These are phyloP conservation scores for Pelmatolapia mariae DNA, from an alignment of 2,113 vertebrate genomes.

Conservation along the genomic window DNA sequence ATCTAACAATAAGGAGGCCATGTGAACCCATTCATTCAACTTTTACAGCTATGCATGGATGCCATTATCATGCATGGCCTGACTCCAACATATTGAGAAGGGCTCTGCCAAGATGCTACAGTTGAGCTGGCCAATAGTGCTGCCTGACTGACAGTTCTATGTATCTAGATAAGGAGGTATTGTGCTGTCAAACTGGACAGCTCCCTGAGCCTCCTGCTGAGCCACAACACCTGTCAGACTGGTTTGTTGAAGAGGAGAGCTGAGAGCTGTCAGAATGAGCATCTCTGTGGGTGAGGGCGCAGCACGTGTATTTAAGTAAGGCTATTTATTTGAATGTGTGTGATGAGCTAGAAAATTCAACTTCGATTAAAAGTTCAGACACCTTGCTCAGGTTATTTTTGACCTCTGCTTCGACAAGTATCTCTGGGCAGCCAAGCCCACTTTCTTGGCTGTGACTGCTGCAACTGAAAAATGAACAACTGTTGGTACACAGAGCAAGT, in stretches of 20 bases:
- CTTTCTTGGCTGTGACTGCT: background rate
- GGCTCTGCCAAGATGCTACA: background rate
- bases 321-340: background rate
- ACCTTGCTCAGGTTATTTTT: constrained; percentile 1
- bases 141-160: constrained; percentile 35
- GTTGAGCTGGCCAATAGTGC: background rate
- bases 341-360: constrained; percentile 35
- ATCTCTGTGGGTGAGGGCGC: background rate
- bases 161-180: constrained; percentile 38
- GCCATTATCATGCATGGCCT: background rate
- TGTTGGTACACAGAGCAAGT: background rate
- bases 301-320: background rate
- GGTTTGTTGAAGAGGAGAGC: background rate
- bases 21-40: background rate
- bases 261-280: constrained; percentile 4
- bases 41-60: background rate
- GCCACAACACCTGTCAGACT: constrained; percentile 38
- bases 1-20: background rate
- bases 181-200: constrained; percentile 33
- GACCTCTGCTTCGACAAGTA: constrained; percentile 12
- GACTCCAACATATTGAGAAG: background rate
- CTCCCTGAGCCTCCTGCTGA: constrained; percentile 13
- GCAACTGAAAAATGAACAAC: background rate
- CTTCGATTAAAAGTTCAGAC: constrained; percentile 22
- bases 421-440: background rate